Percentiles rank a stretch among this genome's conserved stretches.
phyloP scores from a whole-genome alignment of 2,113 vertebrate species.

The Chelonoidis abingdonii region DNA sequence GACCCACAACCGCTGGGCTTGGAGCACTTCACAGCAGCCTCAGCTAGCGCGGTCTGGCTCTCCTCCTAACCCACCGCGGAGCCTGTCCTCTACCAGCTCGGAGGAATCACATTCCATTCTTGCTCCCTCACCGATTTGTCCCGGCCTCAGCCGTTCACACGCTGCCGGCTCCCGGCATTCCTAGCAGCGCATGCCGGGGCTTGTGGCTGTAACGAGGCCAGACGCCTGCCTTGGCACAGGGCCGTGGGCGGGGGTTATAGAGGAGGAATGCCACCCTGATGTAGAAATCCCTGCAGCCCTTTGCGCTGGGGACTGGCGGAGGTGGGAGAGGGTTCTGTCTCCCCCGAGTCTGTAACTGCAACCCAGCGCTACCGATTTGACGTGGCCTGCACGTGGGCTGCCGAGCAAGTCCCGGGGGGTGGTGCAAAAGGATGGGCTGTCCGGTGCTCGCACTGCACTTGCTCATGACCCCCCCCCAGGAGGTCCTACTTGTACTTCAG shows the following conservation, averaged over 20 bases:
- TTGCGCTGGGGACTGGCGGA: background rate
- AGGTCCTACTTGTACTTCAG: background rate
- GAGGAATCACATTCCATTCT: background rate
- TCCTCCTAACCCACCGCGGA: background rate
- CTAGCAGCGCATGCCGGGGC: background rate
- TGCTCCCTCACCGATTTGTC: background rate
- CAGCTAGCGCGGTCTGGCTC: background rate
- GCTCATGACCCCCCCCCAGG: background rate
- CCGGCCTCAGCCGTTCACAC: background rate
- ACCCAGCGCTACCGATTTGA: background rate
- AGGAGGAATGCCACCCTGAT: background rate
- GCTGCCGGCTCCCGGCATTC: background rate
- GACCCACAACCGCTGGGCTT: background rate
- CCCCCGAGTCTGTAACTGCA: background rate
- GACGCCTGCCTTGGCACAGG: background rate
- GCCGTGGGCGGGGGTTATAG: background rate
- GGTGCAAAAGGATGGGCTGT: too few species aligned
- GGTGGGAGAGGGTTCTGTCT: too few species aligned
- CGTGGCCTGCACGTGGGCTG: background rate
- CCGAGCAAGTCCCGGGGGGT: background rate
- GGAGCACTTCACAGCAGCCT: background rate
- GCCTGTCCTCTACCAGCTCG: background rate
- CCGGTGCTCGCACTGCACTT: too few species aligned
- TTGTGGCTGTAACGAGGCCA: background rate
- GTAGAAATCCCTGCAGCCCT: background rate